A percentile compares a stretch with the other conserved stretches of the same genome.
phyloP scores from a whole-genome alignment of 2,113 vertebrate species.

The Apeltes quadracus region DNA sequence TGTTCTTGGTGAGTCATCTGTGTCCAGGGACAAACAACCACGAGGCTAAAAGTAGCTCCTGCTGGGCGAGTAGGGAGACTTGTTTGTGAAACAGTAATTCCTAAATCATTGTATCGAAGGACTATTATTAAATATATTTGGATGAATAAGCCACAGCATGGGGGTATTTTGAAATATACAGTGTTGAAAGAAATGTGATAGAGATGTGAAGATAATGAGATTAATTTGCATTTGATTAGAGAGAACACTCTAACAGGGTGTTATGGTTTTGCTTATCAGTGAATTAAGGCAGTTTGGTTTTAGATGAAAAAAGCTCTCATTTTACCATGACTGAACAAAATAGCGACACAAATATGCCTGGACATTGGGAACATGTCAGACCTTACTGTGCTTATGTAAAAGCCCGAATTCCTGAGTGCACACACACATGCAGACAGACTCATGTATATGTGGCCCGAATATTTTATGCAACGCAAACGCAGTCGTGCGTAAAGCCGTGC shows the following conservation, averaged over 20 bases:
- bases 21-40: not conserved
- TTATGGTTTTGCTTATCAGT: not conserved
- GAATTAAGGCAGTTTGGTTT: not conserved
- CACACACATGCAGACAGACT: constrained; percentile 34
- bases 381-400: not conserved
- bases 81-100: not conserved
- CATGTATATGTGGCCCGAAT: constrained; percentile 42
- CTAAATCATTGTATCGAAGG: not conserved
- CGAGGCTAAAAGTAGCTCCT: constrained; percentile 6
- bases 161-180: not conserved
- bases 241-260: not conserved
- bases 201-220: not conserved
- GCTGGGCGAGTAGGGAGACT: not conserved
- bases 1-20: constrained; percentile 37
- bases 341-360: not conserved
- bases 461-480: constrained; percentile 30
- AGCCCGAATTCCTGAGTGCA: not conserved
- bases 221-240: not conserved
- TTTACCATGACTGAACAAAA: not conserved
- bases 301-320: not conserved
- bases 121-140: not conserved
- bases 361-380: not conserved
- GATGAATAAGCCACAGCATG: too few relatives aligned
- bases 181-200: not conserved
- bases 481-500: constrained; percentile 25